Evolutionary conservation across 2,797 vertebrate genomes (phyloP).

Genomic region (Anguilla anguilla): DNA sequence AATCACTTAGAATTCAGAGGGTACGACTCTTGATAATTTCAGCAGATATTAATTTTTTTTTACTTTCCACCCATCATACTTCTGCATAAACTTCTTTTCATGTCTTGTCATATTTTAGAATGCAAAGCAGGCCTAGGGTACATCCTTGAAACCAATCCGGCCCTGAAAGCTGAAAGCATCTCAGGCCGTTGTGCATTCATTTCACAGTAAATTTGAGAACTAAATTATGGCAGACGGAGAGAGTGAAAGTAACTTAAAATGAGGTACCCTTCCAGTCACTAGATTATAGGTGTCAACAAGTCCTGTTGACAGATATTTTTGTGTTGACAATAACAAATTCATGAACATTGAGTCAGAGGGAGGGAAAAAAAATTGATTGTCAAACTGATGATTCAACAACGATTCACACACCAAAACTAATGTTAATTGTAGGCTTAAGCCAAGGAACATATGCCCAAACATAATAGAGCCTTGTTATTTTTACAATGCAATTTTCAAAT

Average conservation of each 20-base stretch:
- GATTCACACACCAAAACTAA: background rate
- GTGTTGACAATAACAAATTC: background rate
- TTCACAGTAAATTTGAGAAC: background rate
- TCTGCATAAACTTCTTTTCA: too few species aligned
- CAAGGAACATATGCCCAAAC: slow-evolving; percentile 36
- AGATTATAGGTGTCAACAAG: background rate
- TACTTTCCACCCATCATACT: background rate
- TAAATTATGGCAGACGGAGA: background rate
- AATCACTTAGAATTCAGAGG: background rate
- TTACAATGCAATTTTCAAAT: background rate
- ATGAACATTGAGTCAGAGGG: background rate
- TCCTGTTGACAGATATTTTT: background rate
- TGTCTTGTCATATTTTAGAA: background rate
- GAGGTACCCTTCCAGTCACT: background rate
- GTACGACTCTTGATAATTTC: background rate
- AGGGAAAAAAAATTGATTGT: background rate
- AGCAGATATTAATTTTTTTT: background rate
- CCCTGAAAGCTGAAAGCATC: background rate
- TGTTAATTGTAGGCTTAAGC: slow-evolving; percentile 34
- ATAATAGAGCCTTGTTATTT: slow-evolving; percentile 27
- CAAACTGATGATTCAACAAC: too few species aligned
- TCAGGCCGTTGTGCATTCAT: background rate
- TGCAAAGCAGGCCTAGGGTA: background rate
- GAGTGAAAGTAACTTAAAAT: background rate
- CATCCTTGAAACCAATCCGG: background rate